Base-by-base conservation (phyloP, 2,888 invertebrate species). In the Steromphala cineraria region DNA sequence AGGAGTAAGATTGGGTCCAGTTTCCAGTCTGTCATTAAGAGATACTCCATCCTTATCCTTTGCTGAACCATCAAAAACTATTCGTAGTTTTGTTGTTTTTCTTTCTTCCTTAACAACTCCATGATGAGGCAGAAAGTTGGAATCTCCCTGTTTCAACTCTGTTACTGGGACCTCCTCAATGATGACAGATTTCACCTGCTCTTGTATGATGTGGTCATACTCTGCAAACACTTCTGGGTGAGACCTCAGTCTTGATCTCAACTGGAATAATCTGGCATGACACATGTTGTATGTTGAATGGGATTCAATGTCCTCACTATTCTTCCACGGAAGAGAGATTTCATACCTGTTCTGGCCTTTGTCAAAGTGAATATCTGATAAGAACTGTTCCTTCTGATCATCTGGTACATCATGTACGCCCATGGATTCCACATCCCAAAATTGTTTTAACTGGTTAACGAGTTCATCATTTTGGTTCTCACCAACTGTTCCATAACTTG, bases 1-100 rank as follows among this genome's bases (percentile, higher is more conserved):
- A n/a, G 40, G 74, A 40, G 40, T 74, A 13, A 74, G 46, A 74
- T 74, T 74, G 13, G 74, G 40, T 17, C 74, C 74, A 74, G 74
- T 74, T 74, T 74, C 36, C 52, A 74, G n/a, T 10, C 46, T 46
- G 40, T 74, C 46, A 21, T 74, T 74, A 4, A 74, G 13, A 21
- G 74, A 74, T 13, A 40, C 15, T 40, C 74, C 40, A 17, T 40
- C 40, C 10, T 74, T 21, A 15, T 28, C 40, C 46, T 46, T 74
- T 2, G 17, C 31, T 40, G 74, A 74, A 13, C 74, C 74, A 36
- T 74, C 40, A 74, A 21, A 74, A 19, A 74, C 74, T 40, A 74
- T 74, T 24, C 74, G 40, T 21, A 67, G n/a, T 67, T 74, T 74
- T 19, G 74, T 74, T n/a, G 74, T 74, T 40, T 46, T n/a, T 46